These are phyloP conservation scores for Hydraecia micacea DNA, from an alignment of 2,888 invertebrate genomes.

Conservation along the genomic window DNA sequence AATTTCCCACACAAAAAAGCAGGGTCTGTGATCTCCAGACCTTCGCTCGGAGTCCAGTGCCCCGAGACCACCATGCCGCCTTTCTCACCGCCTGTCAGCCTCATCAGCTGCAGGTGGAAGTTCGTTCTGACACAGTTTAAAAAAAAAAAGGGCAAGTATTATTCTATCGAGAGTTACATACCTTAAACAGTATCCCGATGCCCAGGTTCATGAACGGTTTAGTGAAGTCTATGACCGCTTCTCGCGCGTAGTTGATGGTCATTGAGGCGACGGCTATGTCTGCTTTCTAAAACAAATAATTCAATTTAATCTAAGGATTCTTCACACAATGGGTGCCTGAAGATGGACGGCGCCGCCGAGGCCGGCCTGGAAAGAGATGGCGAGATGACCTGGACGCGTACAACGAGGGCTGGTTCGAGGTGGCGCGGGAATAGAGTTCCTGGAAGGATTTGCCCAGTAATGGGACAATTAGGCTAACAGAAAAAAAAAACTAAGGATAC, in stretches of 20 bases:
- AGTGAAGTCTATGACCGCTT: constrained; percentile 98
- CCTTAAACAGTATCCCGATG: constrained; percentile 98
- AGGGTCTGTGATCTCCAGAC: constrained; percentile 95
- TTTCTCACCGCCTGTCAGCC: constrained; percentile 93
- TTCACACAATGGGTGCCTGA: too few relatives aligned
- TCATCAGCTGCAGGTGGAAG: constrained; percentile 96
- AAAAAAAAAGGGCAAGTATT: too few relatives aligned
- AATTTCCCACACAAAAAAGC: too few relatives aligned
- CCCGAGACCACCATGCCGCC: constrained; percentile 93
- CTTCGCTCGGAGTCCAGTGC: constrained; percentile 94
- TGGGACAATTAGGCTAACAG: too few relatives aligned
- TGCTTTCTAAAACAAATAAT: constrained; percentile 93
- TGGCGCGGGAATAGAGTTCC: too few relatives aligned
- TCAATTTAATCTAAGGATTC: too few relatives aligned
- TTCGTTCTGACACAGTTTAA: constrained; percentile 95
- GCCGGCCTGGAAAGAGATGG: too few relatives aligned
- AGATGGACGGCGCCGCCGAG: too few relatives aligned
- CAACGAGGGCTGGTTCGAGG: too few relatives aligned
- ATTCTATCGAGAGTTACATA: constrained; percentile 83
- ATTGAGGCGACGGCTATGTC: constrained; percentile 99
- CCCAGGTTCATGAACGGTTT: constrained; percentile 99
- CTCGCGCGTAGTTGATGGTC: constrained; percentile 99
- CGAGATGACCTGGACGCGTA: too few relatives aligned
- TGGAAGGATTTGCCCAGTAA: too few relatives aligned
- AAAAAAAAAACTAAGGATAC: too few relatives aligned